These are phyloP conservation scores for Apostichopus leukothele DNA, from an alignment of 53 echinoderm and acorn worm species.

Conservation along the genomic window DNA sequence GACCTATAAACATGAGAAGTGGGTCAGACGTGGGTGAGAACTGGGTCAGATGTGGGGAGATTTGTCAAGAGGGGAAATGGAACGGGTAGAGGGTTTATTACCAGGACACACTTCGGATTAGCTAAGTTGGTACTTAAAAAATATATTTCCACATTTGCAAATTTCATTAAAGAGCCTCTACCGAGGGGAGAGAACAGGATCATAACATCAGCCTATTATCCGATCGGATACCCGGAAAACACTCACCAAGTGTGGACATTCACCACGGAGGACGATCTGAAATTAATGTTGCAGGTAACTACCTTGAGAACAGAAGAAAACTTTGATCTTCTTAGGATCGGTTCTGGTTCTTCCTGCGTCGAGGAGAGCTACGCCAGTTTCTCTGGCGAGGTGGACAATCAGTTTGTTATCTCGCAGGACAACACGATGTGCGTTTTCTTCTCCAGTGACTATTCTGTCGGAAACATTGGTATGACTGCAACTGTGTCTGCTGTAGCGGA, in stretches of 20 bases:
- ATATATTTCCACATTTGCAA: too few species aligned
- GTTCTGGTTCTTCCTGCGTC: neutral
- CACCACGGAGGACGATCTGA: neutral
- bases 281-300: neutral
- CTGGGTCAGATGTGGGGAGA: too few species aligned
- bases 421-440: slow-evolving; percentile 21
- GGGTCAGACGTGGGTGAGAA: too few species aligned
- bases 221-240: neutral
- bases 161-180: neutral
- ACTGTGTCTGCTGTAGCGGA: neutral
- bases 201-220: neutral
- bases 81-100: too few species aligned
- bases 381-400: neutral
- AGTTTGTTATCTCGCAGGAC: neutral
- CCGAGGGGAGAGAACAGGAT: neutral
- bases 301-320: neutral
- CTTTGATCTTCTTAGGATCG: neutral
- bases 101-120: too few species aligned
- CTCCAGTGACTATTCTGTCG: neutral
- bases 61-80: too few species aligned
- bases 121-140: too few species aligned
- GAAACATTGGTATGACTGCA: neutral
- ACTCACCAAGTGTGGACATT: slow-evolving; percentile 12
- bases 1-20: too few species aligned
- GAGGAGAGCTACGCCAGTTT: neutral